Base-by-base conservation (phyloP, 1,140 invertebrate genomes). In the Helicoverpa zea region DNA sequence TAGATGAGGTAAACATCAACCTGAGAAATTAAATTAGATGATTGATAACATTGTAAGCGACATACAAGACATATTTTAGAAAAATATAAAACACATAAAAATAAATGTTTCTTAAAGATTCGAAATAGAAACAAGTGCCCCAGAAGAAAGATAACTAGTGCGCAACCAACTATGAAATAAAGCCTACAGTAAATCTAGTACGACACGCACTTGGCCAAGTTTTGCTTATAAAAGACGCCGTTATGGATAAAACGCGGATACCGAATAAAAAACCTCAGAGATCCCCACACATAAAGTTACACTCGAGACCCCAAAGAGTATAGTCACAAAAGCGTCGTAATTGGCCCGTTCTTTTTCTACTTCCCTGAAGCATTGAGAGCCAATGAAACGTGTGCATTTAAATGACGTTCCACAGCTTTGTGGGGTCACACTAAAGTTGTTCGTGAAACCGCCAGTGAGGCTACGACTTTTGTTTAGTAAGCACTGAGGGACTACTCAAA, bases 381-480 rank as follows among this genome's bases (percentile, higher is more conserved):
- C 92, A 94, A 94, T 94, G 93, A 94, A 94, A 94, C 93, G 93
- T 94, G 93, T 94, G 93, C 93, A 94, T 94, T 94, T 94, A 94
- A 94, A 94, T 94, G 93, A 94, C 93, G 93, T 92, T 92, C 91
- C 93, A 90, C 87, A 87, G 92, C 93, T 94, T 94, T 94, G 93
- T 94, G 92, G 92, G 91, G 91, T 91, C 92, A 94, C 92, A 93
- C 91, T 93, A 94, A 94, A 92, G 91, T 93, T 90, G 90, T 87
- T 90, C 89, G 88, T 91, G 88, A 93, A 92, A 91, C 91, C 93
- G 89, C 89, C 88, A 89, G 86, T 84, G 82, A 81, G 72, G 79
- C 85, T 86, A 85, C 84, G 84, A 92, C 90, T 90, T 94, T 94
- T 94, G 92, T 94, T 88, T 92, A 87, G 88, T 66, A 77, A 84